Evolutionary conservation across 1,140 invertebrate species (phyloP).

Genomic region (Leptinotarsa undecemlineata): DNA sequence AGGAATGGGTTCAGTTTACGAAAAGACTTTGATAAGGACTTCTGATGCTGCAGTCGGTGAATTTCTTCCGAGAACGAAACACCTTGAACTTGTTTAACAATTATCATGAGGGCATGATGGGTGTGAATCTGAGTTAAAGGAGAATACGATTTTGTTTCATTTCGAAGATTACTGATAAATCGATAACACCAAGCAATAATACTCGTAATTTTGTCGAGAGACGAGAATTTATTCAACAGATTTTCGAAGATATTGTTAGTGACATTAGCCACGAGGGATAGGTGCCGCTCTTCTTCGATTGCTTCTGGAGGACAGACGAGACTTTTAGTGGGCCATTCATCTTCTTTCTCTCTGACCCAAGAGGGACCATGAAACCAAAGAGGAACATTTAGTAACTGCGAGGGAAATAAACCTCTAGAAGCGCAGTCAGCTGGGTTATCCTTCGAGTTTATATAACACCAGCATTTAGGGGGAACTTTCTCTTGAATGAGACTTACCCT

Average conservation of each 20-base stretch:
- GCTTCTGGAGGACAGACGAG: not conserved
- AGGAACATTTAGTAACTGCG: constrained; percentile 1
- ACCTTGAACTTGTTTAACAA: constrained; percentile 13
- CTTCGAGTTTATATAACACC: constrained; percentile 34
- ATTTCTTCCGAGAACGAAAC: constrained; percentile 13
- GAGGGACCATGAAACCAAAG: constrained; percentile 49
- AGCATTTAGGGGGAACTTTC: constrained; percentile 35
- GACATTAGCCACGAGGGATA: not conserved
- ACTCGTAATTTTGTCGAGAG: constrained; percentile 11
- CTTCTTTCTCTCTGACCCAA: not conserved
- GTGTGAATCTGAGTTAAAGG: constrained; percentile 2
- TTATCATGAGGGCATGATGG: not conserved
- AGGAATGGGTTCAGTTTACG: constrained; percentile 20
- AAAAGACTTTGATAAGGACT: constrained; percentile 6
- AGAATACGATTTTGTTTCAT: not conserved
- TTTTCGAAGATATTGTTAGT: not conserved
- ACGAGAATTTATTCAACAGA: constrained; percentile 6
- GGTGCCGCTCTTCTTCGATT: not conserved
- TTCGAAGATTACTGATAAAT: not conserved
- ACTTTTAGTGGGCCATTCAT: not conserved
- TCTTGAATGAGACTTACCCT: constrained; percentile 41
- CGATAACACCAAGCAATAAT: constrained; percentile 3
- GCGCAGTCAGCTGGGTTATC: constrained; percentile 47
- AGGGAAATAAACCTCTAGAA: constrained; percentile 37
- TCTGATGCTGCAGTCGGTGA: not conserved